Evolutionary conservation across 2,888 invertebrate genomes (phyloP).

Genomic region (Cybosia mesomella): DNA sequence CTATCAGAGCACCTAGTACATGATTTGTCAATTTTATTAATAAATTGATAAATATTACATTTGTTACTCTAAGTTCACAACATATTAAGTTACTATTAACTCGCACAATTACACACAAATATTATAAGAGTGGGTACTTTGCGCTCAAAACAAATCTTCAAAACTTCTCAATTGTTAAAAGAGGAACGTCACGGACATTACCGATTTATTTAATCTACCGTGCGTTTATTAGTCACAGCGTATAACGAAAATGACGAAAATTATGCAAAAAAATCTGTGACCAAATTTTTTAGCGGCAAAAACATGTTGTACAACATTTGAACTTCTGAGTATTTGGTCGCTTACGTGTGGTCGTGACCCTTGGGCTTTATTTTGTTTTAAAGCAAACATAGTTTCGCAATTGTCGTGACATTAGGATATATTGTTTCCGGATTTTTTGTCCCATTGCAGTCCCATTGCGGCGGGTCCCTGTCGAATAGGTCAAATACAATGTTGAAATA

Average conservation of each 20-base stretch:
- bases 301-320: conserved; percentile 30
- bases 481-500: conserved; percentile 24
- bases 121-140: background rate
- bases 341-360: conserved; percentile 73
- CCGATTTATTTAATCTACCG: conserved; percentile 17
- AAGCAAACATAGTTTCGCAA: conserved; percentile 69
- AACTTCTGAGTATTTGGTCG: conserved; percentile 39
- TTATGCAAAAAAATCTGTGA: conserved; percentile 22
- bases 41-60: too few relatives aligned
- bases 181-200: conserved; percentile 16
- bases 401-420: conserved; percentile 58
- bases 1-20: too few relatives aligned
- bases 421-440: conserved; percentile 51
- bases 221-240: conserved; percentile 25
- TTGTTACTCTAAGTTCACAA: background rate
- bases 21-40: too few relatives aligned
- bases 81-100: background rate
- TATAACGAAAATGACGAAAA: conserved; percentile 21
- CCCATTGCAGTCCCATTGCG: conserved; percentile 42
- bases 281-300: conserved; percentile 39
- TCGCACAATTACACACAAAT: background rate
- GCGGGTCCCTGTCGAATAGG: conserved; percentile 29
- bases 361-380: conserved; percentile 57
- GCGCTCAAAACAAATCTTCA: conserved; percentile 1
- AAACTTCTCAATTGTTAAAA: conserved; percentile 18